Base-by-base conservation (phyloP, 2,888 invertebrate species). In the Campoletis raptor region DNA sequence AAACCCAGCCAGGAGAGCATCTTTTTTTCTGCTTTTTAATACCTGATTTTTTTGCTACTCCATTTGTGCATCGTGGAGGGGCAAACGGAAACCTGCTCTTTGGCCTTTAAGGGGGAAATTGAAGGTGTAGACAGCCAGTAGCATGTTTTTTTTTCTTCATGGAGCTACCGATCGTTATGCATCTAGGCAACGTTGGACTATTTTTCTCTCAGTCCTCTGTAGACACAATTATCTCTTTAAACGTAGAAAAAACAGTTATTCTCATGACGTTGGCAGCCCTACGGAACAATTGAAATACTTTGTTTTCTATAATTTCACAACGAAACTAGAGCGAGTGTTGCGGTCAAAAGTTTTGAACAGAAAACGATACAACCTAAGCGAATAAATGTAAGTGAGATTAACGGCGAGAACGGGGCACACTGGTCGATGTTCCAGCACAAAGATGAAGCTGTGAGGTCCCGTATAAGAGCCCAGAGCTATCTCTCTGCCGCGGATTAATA, bases 401-500 rank as follows among this genome's bases (percentile, higher is more conserved):
- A 66, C 48, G 77, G 10, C 24, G 64, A 52, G 52, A 48, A 67
- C 30, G 67, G 67, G 61, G 12, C 57, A 12, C 30, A 40, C n/a
- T 64, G 37, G 52, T 70, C 52, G 64, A 37, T 45, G 61, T 57
- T 70, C 64, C 12, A 9, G 61, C 36, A 9, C 73, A 42, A 45
- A 52, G 52, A 69, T 61, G 18, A 40, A 73, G 72, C 45, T 52
- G 67, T 24, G 69, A 61, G 15, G 30, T 74, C 48, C 18, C n/a
- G 64, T 54, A 64, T 12, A 72, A 66, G 42, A 72, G 57, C 66
- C 30, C 69, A 30, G 79, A 80, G 74, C 24, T 42, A 85, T 86
- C 80, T 76, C 42, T 77, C 36, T 36, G 70, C 52, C 61, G 36
- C 79, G 83, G 80, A 86, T 86, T 83, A 86, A 86, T 86, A 86